These are phyloP conservation scores for Dryas iulia DNA, from an alignment of 1,140 invertebrate species.

Conservation along the genomic window DNA sequence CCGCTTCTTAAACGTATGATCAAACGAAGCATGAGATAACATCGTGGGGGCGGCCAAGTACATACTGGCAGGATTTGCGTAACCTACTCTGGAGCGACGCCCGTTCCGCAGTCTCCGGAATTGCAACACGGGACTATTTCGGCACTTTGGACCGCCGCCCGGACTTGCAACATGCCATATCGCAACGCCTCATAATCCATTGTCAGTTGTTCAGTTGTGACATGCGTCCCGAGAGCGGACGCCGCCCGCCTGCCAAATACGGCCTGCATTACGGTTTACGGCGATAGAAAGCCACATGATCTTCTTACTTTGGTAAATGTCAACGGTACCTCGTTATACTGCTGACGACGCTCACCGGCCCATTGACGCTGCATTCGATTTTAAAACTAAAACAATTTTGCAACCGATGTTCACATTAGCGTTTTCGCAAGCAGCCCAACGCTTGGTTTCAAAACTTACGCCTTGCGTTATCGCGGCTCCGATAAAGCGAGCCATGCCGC, in stretches of 20 bases:
- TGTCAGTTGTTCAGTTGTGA: slow-evolving; percentile 77
- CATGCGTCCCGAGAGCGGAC: slow-evolving; percentile 51
- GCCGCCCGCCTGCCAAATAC: slow-evolving; percentile 63
- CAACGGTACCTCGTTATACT: slow-evolving; percentile 33
- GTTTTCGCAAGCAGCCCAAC: slow-evolving; percentile 78
- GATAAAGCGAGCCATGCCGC: slow-evolving; percentile 69
- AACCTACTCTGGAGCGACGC: slow-evolving; percentile 64
- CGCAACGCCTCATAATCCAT: slow-evolving; percentile 77
- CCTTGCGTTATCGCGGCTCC: slow-evolving; percentile 75
- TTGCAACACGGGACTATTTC: slow-evolving; percentile 77
- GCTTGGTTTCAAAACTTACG: slow-evolving; percentile 76
- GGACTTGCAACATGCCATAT: slow-evolving; percentile 75
- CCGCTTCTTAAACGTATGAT: slow-evolving; percentile 49
- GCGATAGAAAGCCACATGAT: slow-evolving; percentile 47
- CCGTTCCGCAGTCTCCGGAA: slow-evolving; percentile 65
- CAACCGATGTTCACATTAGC: slow-evolving; percentile 79
- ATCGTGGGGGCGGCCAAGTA: too few relatives aligned
- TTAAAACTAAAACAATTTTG: slow-evolving; percentile 80
- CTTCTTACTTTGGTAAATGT: slow-evolving; percentile 54
- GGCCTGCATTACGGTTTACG: slow-evolving; percentile 34
- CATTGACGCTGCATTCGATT: slow-evolving; percentile 64
- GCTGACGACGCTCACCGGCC: slow-evolving; percentile 27
- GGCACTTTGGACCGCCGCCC: slow-evolving; percentile 73
- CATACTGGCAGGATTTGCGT: slow-evolving; percentile 53
- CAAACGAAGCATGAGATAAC: slow-evolving; percentile 31